These are phyloP conservation scores for Epiblema foenella DNA, from an alignment of 2,888 invertebrate genomes.

Conservation along the genomic window DNA sequence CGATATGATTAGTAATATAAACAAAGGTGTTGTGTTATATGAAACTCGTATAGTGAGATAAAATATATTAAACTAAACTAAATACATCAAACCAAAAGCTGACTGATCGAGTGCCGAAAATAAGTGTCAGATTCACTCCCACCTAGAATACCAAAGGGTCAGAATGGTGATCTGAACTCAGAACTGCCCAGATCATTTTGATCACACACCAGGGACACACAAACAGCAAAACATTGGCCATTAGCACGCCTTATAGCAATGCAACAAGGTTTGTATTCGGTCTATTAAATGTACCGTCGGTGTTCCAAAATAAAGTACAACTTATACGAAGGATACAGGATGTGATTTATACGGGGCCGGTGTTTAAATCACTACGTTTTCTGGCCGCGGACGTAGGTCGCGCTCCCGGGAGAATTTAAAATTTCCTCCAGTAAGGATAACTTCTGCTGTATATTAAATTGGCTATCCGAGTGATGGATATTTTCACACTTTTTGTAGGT, in stretches of 20 bases:
- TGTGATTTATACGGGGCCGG: conserved; percentile 25
- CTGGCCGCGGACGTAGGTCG: conserved; percentile 18
- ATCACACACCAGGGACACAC: conserved; percentile 11
- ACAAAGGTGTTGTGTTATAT: too few relatives aligned
- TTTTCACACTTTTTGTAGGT: conserved; percentile 20
- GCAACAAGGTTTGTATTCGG: not conserved
- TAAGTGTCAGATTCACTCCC: not conserved
- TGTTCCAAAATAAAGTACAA: conserved; percentile 11
- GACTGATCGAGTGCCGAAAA: not conserved
- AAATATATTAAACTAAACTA: too few relatives aligned
- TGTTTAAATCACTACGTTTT: conserved; percentile 23
- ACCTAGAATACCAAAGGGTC: not conserved
- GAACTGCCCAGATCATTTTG: conserved; percentile 8
- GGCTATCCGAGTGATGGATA: conserved; percentile 11
- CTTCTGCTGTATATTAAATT: conserved; percentile 23
- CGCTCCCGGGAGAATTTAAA: conserved; percentile 19
- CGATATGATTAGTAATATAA: too few relatives aligned
- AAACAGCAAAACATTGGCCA: not conserved
- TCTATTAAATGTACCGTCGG: not conserved
- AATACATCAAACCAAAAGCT: not conserved
- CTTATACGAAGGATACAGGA: conserved; percentile 17
- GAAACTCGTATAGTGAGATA: too few relatives aligned
- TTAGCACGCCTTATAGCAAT: not conserved
- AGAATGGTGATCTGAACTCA: not conserved
- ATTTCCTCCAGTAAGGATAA: conserved; percentile 9